Percentiles rank a stretch among this genome's conserved stretches.
Conservation (phyloP, 2,888 invertebrate species). For the Papilio gigon region DNA sequence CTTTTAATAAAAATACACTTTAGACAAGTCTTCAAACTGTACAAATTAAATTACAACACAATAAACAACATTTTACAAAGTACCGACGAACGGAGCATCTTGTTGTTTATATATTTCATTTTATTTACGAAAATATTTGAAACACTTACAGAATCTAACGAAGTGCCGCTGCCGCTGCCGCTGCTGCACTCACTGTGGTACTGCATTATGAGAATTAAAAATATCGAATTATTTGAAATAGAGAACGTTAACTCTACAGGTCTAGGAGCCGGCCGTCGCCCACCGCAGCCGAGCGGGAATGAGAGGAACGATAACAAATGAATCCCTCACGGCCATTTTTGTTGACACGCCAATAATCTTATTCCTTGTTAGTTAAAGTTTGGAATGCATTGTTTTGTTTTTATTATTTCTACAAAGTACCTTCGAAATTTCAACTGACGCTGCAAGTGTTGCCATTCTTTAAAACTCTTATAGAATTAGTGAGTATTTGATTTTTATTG, state of each 20-base stretch:
- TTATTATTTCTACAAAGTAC: slow-evolving; percentile 6
- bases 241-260: neutral
- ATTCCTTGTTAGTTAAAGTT: neutral
- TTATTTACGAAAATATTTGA: neutral
- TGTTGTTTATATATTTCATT: neutral
- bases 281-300: slow-evolving; percentile 20
- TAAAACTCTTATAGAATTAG: neutral
- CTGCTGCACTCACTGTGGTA: slow-evolving; percentile 61
- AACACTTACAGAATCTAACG: slow-evolving; percentile 60
- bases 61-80: slow-evolving; percentile 1
- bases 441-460: neutral
- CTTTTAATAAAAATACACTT: no score
- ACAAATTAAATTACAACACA: neutral
- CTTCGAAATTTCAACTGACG: neutral
- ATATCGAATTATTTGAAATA: neutral
- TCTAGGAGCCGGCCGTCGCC: neutral
- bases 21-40: no score
- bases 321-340: neutral
- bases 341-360: neutral
- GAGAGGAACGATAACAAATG: neutral
- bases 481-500: no score
- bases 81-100: slow-evolving; percentile 2
- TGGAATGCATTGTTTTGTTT: neutral
- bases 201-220: neutral
- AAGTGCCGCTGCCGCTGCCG: slow-evolving; percentile 58